Evolutionary conservation across 2,797 vertebrate species (phyloP).

Genomic region (Scomberomorus guttatus): DNA sequence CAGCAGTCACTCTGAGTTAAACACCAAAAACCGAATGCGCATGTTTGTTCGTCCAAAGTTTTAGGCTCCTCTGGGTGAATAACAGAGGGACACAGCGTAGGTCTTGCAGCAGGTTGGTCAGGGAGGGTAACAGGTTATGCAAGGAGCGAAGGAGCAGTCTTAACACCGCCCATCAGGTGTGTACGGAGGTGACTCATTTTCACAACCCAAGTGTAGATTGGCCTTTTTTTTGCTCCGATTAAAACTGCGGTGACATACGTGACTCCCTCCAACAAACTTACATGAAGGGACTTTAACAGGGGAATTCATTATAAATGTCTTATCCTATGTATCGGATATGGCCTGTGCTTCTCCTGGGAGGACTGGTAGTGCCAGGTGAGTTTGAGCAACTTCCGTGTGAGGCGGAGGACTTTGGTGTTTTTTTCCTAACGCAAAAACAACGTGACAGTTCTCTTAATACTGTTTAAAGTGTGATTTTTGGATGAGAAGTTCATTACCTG

Average conservation of each 20-base stretch:
- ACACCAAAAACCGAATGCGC: neutral
- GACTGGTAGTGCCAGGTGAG: conserved; percentile 79
- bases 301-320: conserved; percentile 37
- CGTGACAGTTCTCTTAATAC: neutral
- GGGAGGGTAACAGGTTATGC: conserved; percentile 45
- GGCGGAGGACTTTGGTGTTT: neutral
- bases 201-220: no score
- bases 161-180: conserved; percentile 71
- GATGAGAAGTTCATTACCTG: neutral
- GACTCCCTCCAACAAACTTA: neutral
- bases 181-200: conserved; percentile 2
- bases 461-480: neutral
- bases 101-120: neutral
- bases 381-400: conserved; percentile 60
- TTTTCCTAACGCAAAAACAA: neutral
- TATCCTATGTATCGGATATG: conserved; percentile 68
- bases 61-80: no score
- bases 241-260: neutral
- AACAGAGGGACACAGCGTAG: neutral
- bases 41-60: neutral
- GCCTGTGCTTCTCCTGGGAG: conserved; percentile 73
- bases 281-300: conserved; percentile 12
- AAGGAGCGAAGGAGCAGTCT: neutral
- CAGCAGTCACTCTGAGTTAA: neutral
- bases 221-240: neutral